A percentile compares a stretch with the other conserved stretches of the same genome.
Conservation (phyloP, 2,888 invertebrate genomes). For the Caenorhabditis doughertyi region DNA sequence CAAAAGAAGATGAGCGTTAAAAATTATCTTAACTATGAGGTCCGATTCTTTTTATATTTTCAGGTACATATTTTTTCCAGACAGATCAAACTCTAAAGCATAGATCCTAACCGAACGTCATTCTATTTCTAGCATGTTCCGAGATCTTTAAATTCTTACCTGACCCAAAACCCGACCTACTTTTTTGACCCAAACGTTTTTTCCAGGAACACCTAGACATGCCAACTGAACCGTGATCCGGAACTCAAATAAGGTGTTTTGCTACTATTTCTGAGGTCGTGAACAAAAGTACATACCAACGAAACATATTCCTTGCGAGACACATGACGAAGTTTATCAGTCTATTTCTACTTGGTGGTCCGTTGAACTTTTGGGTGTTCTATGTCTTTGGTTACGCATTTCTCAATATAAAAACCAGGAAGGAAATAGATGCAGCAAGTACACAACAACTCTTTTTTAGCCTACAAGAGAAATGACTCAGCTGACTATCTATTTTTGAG, state of each 20-base stretch:
- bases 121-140: background rate
- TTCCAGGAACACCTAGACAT: background rate
- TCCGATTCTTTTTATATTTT: too few relatives aligned
- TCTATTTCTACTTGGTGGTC: background rate
- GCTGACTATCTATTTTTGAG: constrained; percentile 31
- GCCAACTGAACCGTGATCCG: constrained; percentile 13
- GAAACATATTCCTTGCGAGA: too few relatives aligned
- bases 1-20: too few relatives aligned
- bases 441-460: background rate
- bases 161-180: background rate
- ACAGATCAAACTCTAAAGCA: background rate
- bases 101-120: constrained; percentile 1
- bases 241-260: constrained; percentile 13
- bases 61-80: too few relatives aligned
- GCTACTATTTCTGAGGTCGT: constrained; percentile 37
- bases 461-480: constrained; percentile 17
- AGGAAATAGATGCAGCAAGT: background rate
- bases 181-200: background rate
- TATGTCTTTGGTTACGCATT: too few relatives aligned
- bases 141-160: background rate
- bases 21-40: too few relatives aligned
- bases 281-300: constrained; percentile 6
- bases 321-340: too few relatives aligned
- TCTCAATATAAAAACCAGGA: constrained; percentile 1
- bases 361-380: constrained; percentile 31